Evolutionary conservation across 2,113 vertebrate genomes (phyloP).

Genomic region (Echinops telfairi): DNA sequence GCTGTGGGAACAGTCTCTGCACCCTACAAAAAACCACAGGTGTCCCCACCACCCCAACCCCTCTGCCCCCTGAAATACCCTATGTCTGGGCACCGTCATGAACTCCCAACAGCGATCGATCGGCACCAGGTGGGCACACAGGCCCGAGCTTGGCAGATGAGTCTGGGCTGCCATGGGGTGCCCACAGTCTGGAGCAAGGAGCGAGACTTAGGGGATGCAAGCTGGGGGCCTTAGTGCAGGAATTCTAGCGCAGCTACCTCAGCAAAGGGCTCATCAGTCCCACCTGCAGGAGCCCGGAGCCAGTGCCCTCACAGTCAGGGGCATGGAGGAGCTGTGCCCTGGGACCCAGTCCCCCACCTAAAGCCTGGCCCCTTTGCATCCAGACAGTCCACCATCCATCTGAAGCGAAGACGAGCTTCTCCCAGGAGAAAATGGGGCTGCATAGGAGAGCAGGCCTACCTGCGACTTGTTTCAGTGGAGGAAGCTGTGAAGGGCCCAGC

Average conservation of each 20-base stretch:
- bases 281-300: not conserved
- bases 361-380: not conserved
- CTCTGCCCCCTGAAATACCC: not conserved
- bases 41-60: too few relatives aligned
- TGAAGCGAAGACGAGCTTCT: not conserved
- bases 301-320: too few relatives aligned
- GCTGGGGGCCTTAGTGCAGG: not conserved
- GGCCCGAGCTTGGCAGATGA: not conserved
- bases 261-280: not conserved
- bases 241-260: fast-evolving
- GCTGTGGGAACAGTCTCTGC: not conserved
- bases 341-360: too few relatives aligned
- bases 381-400: not conserved
- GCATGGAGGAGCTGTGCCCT: not conserved
- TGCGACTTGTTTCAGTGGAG: not conserved
- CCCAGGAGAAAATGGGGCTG: not conserved
- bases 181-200: not conserved
- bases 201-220: too few relatives aligned
- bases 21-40: not conserved
- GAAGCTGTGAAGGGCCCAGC: not conserved
- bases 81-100: not conserved
- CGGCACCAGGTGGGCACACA: not conserved
- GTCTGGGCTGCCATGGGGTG: not conserved
- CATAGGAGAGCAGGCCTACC: not conserved
- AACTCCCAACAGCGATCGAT: not conserved